Evolutionary conservation across 2,888 invertebrate genomes (phyloP), one percentile per base, ranked within the genome.

Genomic region (Oscheius sp.): DNA sequence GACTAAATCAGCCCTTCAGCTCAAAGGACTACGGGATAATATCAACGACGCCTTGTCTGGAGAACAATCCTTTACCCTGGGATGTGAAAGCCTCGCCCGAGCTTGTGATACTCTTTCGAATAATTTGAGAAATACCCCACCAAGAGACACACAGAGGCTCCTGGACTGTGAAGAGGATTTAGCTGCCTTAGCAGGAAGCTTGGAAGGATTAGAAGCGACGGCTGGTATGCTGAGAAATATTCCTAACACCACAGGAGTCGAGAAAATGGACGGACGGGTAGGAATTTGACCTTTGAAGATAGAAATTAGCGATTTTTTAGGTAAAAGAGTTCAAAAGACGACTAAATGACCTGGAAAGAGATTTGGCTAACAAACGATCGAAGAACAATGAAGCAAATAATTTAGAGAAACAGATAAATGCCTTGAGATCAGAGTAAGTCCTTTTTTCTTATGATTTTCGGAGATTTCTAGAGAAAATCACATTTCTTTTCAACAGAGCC

Each of bases 1-100:
- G 66, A 9, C 6, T n/a, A 66, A 52, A 35, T 18, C 49, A 25
- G 25, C 52, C 7, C 6, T 49, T 5, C 49, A 29, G 2, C 35
- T 66, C 5, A 66, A 72, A 59, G 80, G 78, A 16, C 66, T 76
- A 18, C 75, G 79, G 0, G 82, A 82, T 69, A 82, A 82, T 68
- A 76, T 82, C 18, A 72, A 73, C 29, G 82, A 83, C 53, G 82
- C 82, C 2, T 56, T 77, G 25, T 74, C 75, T 18, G 80, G 79
- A 12, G 73, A 80, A 27, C 74, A 78, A 43, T 72, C 74, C 3
- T 76, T 82, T 1, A 73, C 76, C 43, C 18, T 69, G 16, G 79
- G 74, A 23, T 71, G 69, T 12, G 82, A 80, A 29, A 76, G 74
- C 35, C 56, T 78, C 16, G 49, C 74, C 1, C 43, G 77, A 58